A percentile compares a stretch with the other conserved stretches of the same genome.
Evolutionary conservation across 1,140 invertebrate species (phyloP).

Genomic region (Zaprionus capensis): DNA sequence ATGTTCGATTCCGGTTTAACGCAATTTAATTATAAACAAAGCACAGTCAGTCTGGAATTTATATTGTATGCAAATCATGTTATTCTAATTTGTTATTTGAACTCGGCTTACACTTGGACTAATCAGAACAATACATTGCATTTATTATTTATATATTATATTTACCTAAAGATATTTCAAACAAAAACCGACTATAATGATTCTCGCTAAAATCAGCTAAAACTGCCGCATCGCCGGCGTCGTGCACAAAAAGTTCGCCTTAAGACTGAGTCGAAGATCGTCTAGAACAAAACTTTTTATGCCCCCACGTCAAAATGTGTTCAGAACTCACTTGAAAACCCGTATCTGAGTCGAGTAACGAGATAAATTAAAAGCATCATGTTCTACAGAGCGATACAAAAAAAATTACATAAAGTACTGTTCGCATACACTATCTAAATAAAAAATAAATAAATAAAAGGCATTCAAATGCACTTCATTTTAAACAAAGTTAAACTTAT

Average conservation of each 20-base stretch:
- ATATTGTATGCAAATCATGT: neutral
- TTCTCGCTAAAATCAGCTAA: conserved; percentile 27
- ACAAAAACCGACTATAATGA: neutral
- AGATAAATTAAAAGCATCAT: conserved; percentile 50
- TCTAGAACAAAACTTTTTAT: conserved; percentile 70
- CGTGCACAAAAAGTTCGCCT: conserved; percentile 49
- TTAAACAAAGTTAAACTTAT: neutral
- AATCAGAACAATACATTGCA: neutral
- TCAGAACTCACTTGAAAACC: conserved; percentile 54
- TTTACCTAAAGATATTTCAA: conserved; percentile 19
- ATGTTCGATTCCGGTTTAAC: conserved; percentile 5
- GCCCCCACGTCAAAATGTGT: conserved; percentile 38
- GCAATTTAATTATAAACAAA: neutral
- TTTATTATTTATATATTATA: neutral
- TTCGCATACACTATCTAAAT: conserved; percentile 4
- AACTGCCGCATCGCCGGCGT: conserved; percentile 35
- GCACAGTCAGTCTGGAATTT: neutral
- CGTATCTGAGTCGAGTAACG: conserved; percentile 45
- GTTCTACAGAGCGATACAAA: conserved; percentile 13
- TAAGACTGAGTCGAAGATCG: conserved; percentile 67
- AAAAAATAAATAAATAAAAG: neutral
- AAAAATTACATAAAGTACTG: neutral
- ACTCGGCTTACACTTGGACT: neutral
- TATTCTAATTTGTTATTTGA: neutral
- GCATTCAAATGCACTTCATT: neutral